phyloP scores from a whole-genome alignment of 2,888 invertebrate genomes.

The Acanthosoma haemorrhoidale region DNA sequence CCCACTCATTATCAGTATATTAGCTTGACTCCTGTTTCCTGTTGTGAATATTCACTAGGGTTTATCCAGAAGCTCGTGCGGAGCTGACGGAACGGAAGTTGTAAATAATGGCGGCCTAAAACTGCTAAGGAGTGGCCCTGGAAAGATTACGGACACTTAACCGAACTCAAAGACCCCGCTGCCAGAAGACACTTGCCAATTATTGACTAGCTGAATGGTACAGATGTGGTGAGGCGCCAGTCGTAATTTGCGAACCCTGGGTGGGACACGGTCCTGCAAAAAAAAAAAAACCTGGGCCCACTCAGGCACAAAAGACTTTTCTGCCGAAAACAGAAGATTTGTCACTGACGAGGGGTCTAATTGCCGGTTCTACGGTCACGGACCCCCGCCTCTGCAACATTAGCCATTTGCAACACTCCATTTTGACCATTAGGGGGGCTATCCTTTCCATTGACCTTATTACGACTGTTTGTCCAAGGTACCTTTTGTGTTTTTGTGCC shows the following conservation, averaged over 20 bases:
- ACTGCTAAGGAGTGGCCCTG: not conserved
- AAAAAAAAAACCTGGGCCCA: too few relatives aligned
- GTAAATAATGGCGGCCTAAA: not conserved
- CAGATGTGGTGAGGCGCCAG: conserved; percentile 1
- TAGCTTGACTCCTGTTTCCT: too few relatives aligned
- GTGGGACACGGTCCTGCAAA: too few relatives aligned
- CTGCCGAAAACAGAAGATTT: not conserved
- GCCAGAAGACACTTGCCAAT: conserved; percentile 5
- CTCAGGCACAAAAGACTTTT: not conserved
- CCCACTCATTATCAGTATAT: too few relatives aligned
- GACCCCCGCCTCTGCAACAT: not conserved
- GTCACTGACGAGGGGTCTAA: not conserved
- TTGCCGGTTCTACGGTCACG: not conserved
- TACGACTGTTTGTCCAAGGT: too few relatives aligned
- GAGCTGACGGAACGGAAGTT: not conserved
- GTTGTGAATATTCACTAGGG: too few relatives aligned
- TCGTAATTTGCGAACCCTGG: not conserved
- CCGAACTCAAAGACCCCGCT: not conserved
- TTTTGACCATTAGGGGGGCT: not conserved
- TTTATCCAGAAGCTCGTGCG: too few relatives aligned
- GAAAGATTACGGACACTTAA: not conserved
- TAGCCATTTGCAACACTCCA: too few relatives aligned
- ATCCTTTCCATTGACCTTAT: not conserved
- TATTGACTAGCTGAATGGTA: conserved; percentile 1
- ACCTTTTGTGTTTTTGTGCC: too few relatives aligned